Evolutionary conservation across 1,140 invertebrate species (phyloP).

Genomic region (Babylonia areolata): DNA sequence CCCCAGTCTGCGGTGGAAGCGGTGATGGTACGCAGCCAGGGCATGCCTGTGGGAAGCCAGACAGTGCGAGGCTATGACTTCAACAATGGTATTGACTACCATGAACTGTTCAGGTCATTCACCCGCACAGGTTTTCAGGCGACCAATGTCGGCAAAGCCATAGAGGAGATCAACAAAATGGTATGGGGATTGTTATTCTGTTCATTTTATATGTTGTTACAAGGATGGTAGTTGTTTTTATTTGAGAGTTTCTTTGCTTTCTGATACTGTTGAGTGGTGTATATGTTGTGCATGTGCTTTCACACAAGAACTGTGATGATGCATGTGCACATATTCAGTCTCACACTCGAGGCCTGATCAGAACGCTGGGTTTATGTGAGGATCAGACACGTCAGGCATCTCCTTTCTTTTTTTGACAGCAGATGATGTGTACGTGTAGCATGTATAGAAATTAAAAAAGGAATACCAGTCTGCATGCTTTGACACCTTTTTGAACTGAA

Average conservation of each 20-base stretch:
- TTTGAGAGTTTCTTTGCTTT: background rate
- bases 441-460: too few relatives aligned
- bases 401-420: too few relatives aligned
- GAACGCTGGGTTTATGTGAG: too few relatives aligned
- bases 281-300: too few relatives aligned
- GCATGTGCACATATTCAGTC: too few relatives aligned
- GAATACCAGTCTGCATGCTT: too few relatives aligned
- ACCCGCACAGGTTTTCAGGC: slow-evolving; percentile 94
- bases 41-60: slow-evolving; percentile 53
- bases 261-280: too few relatives aligned
- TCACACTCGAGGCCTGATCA: too few relatives aligned
- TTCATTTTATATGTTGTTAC: background rate
- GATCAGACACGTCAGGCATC: too few relatives aligned
- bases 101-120: slow-evolving; percentile 88
- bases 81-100: slow-evolving; percentile 92
- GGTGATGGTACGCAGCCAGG: slow-evolving; percentile 63
- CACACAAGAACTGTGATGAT: too few relatives aligned
- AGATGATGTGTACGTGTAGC: too few relatives aligned
- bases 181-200: slow-evolving; percentile 74
- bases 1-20: slow-evolving; percentile 61
- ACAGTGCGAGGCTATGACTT: slow-evolving; percentile 86
- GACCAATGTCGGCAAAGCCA: slow-evolving; percentile 93
- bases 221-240: background rate
- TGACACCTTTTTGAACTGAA: too few relatives aligned
- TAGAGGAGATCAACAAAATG: slow-evolving; percentile 96